Conservation (phyloP, 1,140 invertebrate species). For the Drosophila insularis region DNA sequence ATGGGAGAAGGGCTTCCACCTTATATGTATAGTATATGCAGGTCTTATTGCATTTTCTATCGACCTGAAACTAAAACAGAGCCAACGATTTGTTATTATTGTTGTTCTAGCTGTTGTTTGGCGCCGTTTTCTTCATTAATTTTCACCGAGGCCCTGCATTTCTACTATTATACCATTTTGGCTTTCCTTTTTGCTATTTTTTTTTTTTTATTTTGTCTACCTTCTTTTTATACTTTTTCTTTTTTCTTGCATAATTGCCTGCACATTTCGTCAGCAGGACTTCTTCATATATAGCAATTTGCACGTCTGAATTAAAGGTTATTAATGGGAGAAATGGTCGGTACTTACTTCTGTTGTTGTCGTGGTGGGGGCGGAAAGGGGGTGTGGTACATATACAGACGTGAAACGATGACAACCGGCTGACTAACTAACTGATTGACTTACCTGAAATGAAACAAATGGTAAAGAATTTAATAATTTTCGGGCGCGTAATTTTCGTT, state of each 20-base stretch:
- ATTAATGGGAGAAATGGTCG: constrained; percentile 4
- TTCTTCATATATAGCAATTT: constrained; percentile 59
- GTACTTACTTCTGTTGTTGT: constrained; percentile 39
- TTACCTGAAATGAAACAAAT: constrained; percentile 44
- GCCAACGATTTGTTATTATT: constrained; percentile 73
- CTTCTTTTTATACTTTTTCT: neutral
- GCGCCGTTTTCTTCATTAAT: constrained; percentile 67
- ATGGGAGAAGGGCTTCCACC: constrained; percentile 10
- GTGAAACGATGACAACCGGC: neutral
- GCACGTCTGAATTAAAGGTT: constrained; percentile 49
- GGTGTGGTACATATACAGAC: constrained; percentile 15
- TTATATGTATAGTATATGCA: constrained; percentile 27
- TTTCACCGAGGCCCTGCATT: constrained; percentile 47
- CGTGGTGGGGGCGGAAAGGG: neutral
- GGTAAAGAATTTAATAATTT: constrained; percentile 32
- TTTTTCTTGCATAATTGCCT: constrained; percentile 61
- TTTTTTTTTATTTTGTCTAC: neutral
- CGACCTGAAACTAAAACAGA: constrained; percentile 43
- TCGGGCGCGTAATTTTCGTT: constrained; percentile 36
- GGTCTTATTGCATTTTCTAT: constrained; percentile 70
- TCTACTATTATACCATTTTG: neutral
- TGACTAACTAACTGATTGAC: constrained; percentile 22
- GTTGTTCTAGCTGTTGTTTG: constrained; percentile 51
- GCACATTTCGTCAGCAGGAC: constrained; percentile 46
- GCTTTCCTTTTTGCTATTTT: neutral